Conservation (phyloP, 1,140 invertebrate genomes). For the Neodiprion virginianus region DNA sequence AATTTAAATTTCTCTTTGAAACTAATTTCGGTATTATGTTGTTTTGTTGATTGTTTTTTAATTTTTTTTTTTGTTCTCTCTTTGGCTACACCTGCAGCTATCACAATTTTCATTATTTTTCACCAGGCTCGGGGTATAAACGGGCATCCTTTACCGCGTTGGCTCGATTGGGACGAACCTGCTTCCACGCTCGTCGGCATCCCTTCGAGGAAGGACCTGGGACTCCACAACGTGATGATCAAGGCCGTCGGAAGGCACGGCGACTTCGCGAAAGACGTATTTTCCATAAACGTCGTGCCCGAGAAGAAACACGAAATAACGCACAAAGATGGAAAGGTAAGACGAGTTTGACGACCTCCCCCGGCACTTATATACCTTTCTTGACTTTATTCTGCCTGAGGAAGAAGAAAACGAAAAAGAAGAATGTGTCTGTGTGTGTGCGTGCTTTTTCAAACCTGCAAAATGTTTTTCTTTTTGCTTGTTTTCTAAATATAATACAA, state of each 20-base stretch:
- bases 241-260: conserved; percentile 56
- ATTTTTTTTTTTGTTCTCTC: conserved; percentile 8
- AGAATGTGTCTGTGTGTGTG: too few relatives aligned
- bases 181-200: conserved; percentile 63
- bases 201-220: conserved; percentile 64
- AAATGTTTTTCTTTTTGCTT: too few relatives aligned
- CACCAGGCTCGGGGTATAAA: conserved; percentile 37
- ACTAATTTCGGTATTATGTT: not conserved
- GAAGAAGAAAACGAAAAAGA: too few relatives aligned
- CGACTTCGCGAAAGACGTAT: conserved; percentile 59
- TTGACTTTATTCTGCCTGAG: not conserved
- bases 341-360: conserved; percentile 11
- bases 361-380: conserved; percentile 5
- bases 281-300: conserved; percentile 66
- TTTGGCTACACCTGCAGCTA: too few relatives aligned
- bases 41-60: not conserved
- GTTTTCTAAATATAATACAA: too few relatives aligned
- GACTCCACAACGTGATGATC: conserved; percentile 63
- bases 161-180: conserved; percentile 55
- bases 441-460: too few relatives aligned
- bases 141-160: conserved; percentile 35
- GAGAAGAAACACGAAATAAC: conserved; percentile 45
- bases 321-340: conserved; percentile 51
- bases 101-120: not conserved
- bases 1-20: conserved; percentile 9